Conservation (phyloP, 2,113 vertebrate genomes). For the Gopherus flavomarginatus region DNA sequence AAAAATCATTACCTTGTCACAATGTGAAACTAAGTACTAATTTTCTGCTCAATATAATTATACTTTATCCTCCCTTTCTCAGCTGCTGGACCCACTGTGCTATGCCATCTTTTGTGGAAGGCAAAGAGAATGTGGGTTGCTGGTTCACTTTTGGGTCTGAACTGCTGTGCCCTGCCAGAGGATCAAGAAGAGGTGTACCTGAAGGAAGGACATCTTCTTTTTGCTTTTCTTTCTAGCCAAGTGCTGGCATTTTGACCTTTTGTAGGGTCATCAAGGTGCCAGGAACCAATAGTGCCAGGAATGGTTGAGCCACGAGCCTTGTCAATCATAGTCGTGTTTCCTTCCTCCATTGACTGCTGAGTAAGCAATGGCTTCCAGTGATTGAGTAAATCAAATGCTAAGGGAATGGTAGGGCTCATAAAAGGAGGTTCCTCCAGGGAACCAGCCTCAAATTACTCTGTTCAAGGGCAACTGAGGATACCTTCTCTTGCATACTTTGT, state of each 20-base stretch:
- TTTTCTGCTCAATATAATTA: background rate
- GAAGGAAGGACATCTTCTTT: background rate
- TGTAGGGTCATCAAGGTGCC: background rate
- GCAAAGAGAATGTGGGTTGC: background rate
- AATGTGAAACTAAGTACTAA: background rate
- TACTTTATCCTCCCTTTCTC: background rate
- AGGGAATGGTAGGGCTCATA: background rate
- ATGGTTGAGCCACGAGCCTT: background rate
- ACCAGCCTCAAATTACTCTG: background rate
- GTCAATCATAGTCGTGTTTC: background rate
- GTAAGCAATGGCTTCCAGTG: background rate
- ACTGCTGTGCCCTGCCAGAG: rapidly evolving
- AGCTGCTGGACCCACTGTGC: background rate
- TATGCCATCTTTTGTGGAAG: background rate
- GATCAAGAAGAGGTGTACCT: background rate
- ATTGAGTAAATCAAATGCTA: background rate
- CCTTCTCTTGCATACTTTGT: background rate
- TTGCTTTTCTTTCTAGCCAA: rapidly evolving
- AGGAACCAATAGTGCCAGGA: background rate
- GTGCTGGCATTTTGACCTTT: background rate
- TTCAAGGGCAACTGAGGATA: background rate
- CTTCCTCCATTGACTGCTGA: background rate
- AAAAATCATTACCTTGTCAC: background rate
- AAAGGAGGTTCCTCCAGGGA: background rate
- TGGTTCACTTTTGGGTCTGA: background rate